Base-by-base conservation (phyloP, 2,113 vertebrate genomes). In the Microtus richardsoni region DNA sequence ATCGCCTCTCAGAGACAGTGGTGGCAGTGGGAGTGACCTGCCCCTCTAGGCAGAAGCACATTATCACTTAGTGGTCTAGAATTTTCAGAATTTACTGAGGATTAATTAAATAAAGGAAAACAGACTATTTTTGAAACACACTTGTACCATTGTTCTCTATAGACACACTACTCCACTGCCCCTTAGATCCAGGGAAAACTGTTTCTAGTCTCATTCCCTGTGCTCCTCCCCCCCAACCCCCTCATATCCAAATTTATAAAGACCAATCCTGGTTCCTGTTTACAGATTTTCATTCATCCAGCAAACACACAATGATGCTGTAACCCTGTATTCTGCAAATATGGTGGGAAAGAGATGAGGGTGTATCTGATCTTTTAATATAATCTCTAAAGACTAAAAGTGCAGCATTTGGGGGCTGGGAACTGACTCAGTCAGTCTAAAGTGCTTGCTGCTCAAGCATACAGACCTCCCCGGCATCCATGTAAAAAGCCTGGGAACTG, bases 251-350 rank as follows among this genome's bases (percentile, higher is more conserved):
- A 52, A 47, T 78, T 77, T 78, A 77, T 33, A 86, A 77, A 85
- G 10, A 83, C 5, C 36, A 62, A 52, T n/a, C 26, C 17, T 79
- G 30, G 54, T 70, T 94, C 93, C 39, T 88, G 21, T 54, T 96
- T 73, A 86, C 58, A 85, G n/a, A 87, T 93, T 88, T 93, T n/a
- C 71, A 92, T 79, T 80, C 64, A 85, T 91, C 84, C 86, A 92
- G 75, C 52, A 96, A 90, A 95, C 47, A 78, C 13, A 64, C 39
- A 92, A 26, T 12, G 44, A 83, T 68, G 41, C 12, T 22, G 2
- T 44, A 93, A 84, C 49, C 49, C 41, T 79, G 2, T 75, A 89
- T 58, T 26, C 78, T 75, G 64, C n/a, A 89, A 87, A 74, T 64
- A 83, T 33, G 68, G 8, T 64, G 7, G 2, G 44, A 68, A 73